phyloP scores from a whole-genome alignment of 2,113 vertebrate genomes.

The Capreolus pygargus region DNA sequence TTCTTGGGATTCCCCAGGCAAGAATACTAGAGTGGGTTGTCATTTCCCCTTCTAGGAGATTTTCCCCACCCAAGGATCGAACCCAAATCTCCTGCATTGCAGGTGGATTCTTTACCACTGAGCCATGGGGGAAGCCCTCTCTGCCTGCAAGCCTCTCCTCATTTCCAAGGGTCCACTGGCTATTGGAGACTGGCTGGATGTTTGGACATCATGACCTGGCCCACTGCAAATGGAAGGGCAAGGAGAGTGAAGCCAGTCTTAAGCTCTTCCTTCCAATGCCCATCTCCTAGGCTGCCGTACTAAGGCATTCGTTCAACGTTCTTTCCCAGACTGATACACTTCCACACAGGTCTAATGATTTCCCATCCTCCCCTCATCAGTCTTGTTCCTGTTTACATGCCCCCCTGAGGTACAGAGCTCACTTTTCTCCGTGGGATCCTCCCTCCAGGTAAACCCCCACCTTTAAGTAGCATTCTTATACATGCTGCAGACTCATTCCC shows the following conservation, averaged over 20 bases:
- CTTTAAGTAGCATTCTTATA: fast-evolving
- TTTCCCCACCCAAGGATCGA: not conserved
- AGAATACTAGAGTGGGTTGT: not conserved
- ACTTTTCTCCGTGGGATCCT: not conserved
- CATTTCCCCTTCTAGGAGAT: not conserved
- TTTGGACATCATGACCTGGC: not conserved
- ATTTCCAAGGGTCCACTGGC: not conserved
- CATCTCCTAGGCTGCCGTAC: not conserved
- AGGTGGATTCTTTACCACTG: fast-evolving
- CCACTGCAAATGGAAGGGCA: not conserved
- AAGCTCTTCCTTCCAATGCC: not conserved
- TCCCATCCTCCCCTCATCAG: not conserved
- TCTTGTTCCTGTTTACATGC: not conserved
- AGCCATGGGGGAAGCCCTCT: not conserved
- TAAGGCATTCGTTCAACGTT: not conserved
- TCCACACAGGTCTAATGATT: not conserved
- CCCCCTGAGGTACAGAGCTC: not conserved
- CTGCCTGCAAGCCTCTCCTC: not conserved
- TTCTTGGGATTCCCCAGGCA: not conserved
- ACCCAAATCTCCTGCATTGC: not conserved
- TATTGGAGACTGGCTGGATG: not conserved
- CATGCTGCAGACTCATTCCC: not conserved
- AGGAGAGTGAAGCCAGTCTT: not conserved
- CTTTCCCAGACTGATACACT: not conserved
- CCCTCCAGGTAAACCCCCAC: not conserved